These are phyloP conservation scores for Orthochromis malagaraziensis DNA, from an alignment of 2,113 vertebrate genomes.

Conservation along the genomic window DNA sequence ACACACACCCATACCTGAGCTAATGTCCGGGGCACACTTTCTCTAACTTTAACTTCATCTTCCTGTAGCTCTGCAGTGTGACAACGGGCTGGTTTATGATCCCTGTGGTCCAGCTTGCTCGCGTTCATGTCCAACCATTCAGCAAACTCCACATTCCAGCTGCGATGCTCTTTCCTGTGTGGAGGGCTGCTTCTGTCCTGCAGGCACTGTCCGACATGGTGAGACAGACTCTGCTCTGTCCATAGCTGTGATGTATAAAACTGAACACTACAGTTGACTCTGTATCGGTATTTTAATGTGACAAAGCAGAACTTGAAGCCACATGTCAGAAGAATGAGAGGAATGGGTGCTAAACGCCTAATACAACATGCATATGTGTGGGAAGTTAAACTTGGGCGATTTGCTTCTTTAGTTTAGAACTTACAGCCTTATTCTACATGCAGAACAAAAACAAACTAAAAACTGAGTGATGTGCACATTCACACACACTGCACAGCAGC, in stretches of 20 bases:
- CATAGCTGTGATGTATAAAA: background rate
- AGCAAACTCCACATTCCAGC: slow-evolving; percentile 49
- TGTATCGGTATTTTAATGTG: background rate
- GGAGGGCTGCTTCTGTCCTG: slow-evolving; percentile 87
- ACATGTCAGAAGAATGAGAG: background rate
- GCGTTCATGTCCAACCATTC: slow-evolving; percentile 63
- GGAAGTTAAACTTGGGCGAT: background rate
- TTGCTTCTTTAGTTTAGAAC: background rate
- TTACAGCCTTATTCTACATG: background rate
- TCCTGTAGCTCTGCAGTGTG: slow-evolving; percentile 83
- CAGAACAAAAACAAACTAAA: background rate
- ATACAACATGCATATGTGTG: background rate
- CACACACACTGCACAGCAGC: background rate
- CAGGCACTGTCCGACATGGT: slow-evolving; percentile 75
- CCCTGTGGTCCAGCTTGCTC: slow-evolving; percentile 81
- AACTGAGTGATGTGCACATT: background rate
- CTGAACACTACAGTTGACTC: background rate
- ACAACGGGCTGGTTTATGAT: slow-evolving; percentile 78
- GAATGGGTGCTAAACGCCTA: background rate
- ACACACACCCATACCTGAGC: rapidly evolving
- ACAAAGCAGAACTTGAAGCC: background rate
- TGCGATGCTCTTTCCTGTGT: slow-evolving; percentile 74
- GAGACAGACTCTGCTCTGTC: background rate
- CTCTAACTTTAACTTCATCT: background rate
- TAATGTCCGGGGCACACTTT: background rate